A percentile compares a stretch with the other conserved stretches of the same genome.
Evolutionary conservation across 2,888 invertebrate genomes (phyloP).

Genomic region (Nemotelus pantherinus): DNA sequence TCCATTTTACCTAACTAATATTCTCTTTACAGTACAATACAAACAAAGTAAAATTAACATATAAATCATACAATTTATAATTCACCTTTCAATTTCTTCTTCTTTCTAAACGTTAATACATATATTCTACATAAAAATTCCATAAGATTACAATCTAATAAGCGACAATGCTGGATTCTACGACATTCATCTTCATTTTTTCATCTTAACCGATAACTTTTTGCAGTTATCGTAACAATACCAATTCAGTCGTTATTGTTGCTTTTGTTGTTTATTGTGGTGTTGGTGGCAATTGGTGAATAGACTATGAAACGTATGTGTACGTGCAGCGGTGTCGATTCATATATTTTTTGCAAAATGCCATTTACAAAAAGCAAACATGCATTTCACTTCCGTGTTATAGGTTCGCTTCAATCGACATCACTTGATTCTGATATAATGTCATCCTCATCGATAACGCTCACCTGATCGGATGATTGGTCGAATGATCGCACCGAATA

Average conservation of each 20-base stretch:
- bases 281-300: slow-evolving; percentile 18
- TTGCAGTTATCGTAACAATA: slow-evolving; percentile 40
- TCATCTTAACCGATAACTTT: too few relatives aligned
- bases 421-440: slow-evolving; percentile 59
- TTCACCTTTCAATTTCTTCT: too few relatives aligned
- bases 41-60: too few relatives aligned
- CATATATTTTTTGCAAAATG: background rate
- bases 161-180: too few relatives aligned
- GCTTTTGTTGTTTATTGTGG: slow-evolving; percentile 15
- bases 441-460: slow-evolving; percentile 59
- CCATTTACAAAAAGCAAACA: too few relatives aligned
- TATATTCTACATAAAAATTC: too few relatives aligned
- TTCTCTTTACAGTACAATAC: too few relatives aligned
- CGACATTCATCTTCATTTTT: too few relatives aligned
- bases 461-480: slow-evolving; percentile 56
- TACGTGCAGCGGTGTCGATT: background rate
- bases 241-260: slow-evolving; percentile 43
- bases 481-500: slow-evolving; percentile 51
- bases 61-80: too few relatives aligned
- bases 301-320: slow-evolving; percentile 18
- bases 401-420: slow-evolving; percentile 58
- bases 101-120: too few relatives aligned
- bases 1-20: too few relatives aligned
- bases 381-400: background rate
- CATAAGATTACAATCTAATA: too few relatives aligned